Percentiles rank a stretch among this genome's conserved stretches.
phyloP scores from a whole-genome alignment of 2,113 vertebrate genomes.

The Taxidea taxus region DNA sequence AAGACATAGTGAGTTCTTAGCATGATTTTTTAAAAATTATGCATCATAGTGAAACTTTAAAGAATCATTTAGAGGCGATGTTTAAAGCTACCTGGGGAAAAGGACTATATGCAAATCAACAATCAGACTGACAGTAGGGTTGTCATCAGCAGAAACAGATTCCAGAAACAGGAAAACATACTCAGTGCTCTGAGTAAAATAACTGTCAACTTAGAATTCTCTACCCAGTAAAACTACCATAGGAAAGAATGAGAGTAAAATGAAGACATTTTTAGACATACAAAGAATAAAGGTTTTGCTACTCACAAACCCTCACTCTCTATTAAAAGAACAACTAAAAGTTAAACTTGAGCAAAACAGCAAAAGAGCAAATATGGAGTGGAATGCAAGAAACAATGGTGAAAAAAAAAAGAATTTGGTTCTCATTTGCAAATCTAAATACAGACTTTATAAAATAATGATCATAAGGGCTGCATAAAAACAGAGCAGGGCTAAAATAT shows the following conservation, averaged over 20 bases:
- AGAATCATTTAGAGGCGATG: neutral
- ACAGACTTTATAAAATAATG: neutral
- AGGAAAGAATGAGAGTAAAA: neutral
- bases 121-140: neutral
- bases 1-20: neutral
- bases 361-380: neutral
- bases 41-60: neutral
- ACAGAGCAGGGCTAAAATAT: neutral
- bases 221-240: neutral
- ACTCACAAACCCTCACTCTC: neutral
- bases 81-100: neutral
- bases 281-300: neutral
- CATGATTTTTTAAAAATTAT: neutral
- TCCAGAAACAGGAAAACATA: neutral
- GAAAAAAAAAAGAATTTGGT: neutral
- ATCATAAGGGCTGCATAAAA: neutral
- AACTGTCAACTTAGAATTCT: conserved; percentile 13
- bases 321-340: neutral
- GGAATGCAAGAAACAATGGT: neutral
- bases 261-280: neutral
- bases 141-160: neutral
- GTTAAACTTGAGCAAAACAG: neutral
- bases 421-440: conserved; percentile 25
- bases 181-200: neutral
- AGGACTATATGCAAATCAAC: neutral